phyloP scores from a whole-genome alignment of 1,140 invertebrate species.

The Theocolax elegans region DNA sequence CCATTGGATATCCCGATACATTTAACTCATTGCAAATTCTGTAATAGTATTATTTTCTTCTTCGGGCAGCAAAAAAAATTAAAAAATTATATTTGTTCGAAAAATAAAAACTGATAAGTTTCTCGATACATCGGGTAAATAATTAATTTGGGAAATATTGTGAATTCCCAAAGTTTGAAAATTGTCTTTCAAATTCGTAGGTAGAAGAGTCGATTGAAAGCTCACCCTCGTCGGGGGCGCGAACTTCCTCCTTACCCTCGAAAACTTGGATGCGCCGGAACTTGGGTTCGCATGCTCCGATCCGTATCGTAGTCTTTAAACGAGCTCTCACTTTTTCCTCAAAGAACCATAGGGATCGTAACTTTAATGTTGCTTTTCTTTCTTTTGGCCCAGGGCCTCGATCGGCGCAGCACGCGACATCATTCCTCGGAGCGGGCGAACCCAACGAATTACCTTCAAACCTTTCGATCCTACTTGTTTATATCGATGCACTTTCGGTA shows the following conservation, averaged over 20 bases:
- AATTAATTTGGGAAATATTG: too few relatives aligned
- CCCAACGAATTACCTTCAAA: conserved; percentile 13
- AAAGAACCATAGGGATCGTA: not conserved
- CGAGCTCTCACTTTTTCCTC: conserved; percentile 12
- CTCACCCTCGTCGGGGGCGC: not conserved
- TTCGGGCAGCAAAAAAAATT: too few relatives aligned
- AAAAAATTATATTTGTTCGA: too few relatives aligned
- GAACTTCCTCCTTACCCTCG: not conserved
- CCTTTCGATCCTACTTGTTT: conserved; percentile 26
- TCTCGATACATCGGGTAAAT: too few relatives aligned
- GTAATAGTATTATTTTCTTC: too few relatives aligned
- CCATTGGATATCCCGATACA: too few relatives aligned
- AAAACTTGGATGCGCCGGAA: conserved; percentile 16
- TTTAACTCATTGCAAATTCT: too few relatives aligned
- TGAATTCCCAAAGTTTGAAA: too few relatives aligned
- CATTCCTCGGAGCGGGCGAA: conserved; percentile 17
- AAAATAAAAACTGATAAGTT: too few relatives aligned
- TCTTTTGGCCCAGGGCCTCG: not conserved
- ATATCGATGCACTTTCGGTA: not conserved
- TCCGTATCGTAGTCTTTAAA: not conserved
- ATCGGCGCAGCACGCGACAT: conserved; percentile 30
- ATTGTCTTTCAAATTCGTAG: too few relatives aligned
- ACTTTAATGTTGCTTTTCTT: too few relatives aligned
- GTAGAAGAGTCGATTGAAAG: not conserved
- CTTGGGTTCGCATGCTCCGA: conserved; percentile 12